Evolutionary conservation across 2,113 vertebrate genomes (phyloP), one percentile per base, ranked within the genome.

Genomic region (Conger conger): DNA sequence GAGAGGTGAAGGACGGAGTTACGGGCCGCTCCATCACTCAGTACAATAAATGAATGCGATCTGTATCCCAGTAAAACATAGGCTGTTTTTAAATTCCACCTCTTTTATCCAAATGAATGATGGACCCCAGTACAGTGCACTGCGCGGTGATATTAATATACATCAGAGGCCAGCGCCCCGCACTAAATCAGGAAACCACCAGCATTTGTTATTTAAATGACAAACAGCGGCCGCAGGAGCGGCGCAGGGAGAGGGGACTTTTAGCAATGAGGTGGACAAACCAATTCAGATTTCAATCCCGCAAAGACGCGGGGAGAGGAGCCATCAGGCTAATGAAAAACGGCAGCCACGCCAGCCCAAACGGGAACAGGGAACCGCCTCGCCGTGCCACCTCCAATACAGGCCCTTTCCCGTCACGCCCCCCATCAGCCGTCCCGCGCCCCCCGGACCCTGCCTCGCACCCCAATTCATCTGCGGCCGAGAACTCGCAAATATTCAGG

Each of bases 51-150:
- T 95, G 94, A 93, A 95, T 95, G 94, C 93, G 95, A 95, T 95
- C 93, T 94, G 94, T 95, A 94, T 94, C 94, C 94, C 93, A 93
- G 94, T 93, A 94, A 94, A 95, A 93, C 94, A 94, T 86, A 90
- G 92, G 92, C 94, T 94, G 92, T 93, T 95, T 96, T 94, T 92
- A 92, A 94, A 95, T 96, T 95, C 94, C 94, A 93, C 93, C 94
- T 95, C 94, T 94, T 96, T 95, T 94, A 95, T 95, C 93, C 93
- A 95, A 95, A 95, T 95, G 93, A 95, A 93, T 95, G 93, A 95
- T 95, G 94, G 92, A 91, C 89, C 91, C 91, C 78, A 86, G 93
- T 92, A 93, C 93, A 93, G 93, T 91, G 90, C 88, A 86, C 89
- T 87, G 93, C 91, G 92, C 87, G 36, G 92, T 90, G 90, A 92